phyloP scores from a whole-genome alignment of 2,797 vertebrate genomes.

The Cetoscarus ocellatus region DNA sequence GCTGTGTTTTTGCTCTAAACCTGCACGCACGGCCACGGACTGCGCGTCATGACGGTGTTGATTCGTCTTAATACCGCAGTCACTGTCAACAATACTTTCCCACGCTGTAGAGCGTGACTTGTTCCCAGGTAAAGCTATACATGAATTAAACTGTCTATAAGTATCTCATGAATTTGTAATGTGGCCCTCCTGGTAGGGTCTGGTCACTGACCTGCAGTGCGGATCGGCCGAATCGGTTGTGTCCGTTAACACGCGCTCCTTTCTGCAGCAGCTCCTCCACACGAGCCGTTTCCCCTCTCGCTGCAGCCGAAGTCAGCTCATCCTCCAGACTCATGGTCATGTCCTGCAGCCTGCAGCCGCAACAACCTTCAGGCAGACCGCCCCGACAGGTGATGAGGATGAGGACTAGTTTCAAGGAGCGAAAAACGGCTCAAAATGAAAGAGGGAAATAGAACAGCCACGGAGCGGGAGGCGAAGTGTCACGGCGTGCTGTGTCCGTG shows the following conservation, averaged over 20 bases:
- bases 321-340: constrained; percentile 68
- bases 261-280: constrained; percentile 65
- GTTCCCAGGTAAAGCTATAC: neutral
- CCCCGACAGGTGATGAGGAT: constrained; percentile 57
- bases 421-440: neutral
- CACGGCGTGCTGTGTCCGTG: neutral
- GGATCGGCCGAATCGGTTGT: constrained; percentile 76
- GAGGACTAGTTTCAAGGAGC: constrained; percentile 33
- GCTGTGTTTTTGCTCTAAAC: too few relatives aligned
- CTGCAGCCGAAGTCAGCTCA: constrained; percentile 78
- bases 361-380: constrained; percentile 1
- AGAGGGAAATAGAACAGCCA: neutral
- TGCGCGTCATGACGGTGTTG: neutral
- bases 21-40: neutral
- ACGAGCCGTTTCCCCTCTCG: constrained; percentile 58
- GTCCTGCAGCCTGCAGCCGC: constrained; percentile 5
- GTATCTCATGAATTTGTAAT: neutral
- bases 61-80: too few relatives aligned
- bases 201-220: constrained; percentile 82
- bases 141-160: neutral
- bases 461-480: neutral
- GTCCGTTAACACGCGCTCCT: constrained; percentile 75
- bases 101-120: too few relatives aligned
- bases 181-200: neutral
- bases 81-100: too few relatives aligned